Evolutionary conservation across 2,797 vertebrate genomes (phyloP).

Genomic region (Onychomys leucogaster): DNA sequence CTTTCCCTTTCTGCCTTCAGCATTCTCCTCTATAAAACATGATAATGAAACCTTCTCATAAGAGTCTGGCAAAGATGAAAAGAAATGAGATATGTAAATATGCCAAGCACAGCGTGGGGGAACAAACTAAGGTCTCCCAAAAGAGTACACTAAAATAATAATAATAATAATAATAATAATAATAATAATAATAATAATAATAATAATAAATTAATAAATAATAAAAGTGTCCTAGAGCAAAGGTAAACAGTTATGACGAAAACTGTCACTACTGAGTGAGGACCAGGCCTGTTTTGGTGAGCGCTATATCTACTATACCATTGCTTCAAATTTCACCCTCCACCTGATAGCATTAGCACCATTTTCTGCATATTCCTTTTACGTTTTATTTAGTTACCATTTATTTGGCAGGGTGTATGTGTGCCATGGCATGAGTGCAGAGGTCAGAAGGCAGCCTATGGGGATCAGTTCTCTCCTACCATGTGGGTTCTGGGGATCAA

Average conservation of each 20-base stretch:
- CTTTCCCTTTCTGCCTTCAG: not conserved
- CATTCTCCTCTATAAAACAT: not conserved
- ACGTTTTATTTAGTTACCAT: not conserved
- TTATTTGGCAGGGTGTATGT: not conserved
- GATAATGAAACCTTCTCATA: not conserved
- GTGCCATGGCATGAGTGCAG: not conserved
- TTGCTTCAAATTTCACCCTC: not conserved
- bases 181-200: too few species aligned
- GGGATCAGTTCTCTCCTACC: not conserved
- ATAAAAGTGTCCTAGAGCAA: not conserved
- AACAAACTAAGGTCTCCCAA: not conserved
- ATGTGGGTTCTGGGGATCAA: not conserved
- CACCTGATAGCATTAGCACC: not conserved
- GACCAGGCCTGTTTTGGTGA: not conserved
- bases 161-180: too few species aligned
- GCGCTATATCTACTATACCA: accelerated
- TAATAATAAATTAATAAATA: too few species aligned
- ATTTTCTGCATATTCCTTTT: not conserved
- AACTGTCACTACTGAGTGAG: not conserved
- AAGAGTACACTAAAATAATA: not conserved
- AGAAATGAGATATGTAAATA: not conserved
- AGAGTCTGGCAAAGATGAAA: not conserved
- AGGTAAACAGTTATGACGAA: not conserved
- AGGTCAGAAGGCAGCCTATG: not conserved
- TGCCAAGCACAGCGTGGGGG: not conserved